These are phyloP conservation scores for Laupala kohalensis DNA, from an alignment of 1,140 invertebrate genomes.

Conservation along the genomic window DNA sequence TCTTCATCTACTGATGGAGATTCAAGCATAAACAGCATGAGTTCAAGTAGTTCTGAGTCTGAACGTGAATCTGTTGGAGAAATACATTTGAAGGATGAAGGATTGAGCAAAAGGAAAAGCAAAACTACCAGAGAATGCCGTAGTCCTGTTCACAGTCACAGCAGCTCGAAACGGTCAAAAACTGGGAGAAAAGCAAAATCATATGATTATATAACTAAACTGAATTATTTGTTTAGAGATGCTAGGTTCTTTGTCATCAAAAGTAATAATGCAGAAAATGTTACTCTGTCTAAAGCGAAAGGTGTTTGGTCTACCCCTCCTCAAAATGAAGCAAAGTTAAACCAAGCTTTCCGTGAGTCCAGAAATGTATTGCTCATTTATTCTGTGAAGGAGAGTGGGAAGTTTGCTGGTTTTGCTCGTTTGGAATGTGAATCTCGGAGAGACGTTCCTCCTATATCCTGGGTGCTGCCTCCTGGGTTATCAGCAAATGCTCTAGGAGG, in stretches of 20 bases:
- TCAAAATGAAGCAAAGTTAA: conserved; percentile 91
- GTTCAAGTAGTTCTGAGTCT: conserved; percentile 52
- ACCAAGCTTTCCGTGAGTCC: conserved; percentile 82
- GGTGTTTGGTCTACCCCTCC: conserved; percentile 96
- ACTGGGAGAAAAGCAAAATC: conserved; percentile 47
- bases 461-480: conserved; percentile 91
- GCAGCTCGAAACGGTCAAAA: conserved; percentile 29
- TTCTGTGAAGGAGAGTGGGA: conserved; percentile 95
- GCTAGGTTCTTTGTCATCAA: conserved; percentile 95
- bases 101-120: conserved; percentile 33
- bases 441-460: conserved; percentile 77
- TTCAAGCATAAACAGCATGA: conserved; percentile 56
- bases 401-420: conserved; percentile 83
- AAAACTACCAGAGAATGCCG: conserved; percentile 26
- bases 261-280: conserved; percentile 95
- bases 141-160: not conserved
- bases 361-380: conserved; percentile 92
- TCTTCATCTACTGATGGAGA: conserved; percentile 46
- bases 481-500: conserved; percentile 85
- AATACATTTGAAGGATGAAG: conserved; percentile 35
- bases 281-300: conserved; percentile 85
- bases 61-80: conserved; percentile 36
- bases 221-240: conserved; percentile 90
- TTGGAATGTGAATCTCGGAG: conserved; percentile 75
- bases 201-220: conserved; percentile 74